Base-by-base conservation (phyloP, 1,140 invertebrate genomes). In the Limonius californicus region DNA sequence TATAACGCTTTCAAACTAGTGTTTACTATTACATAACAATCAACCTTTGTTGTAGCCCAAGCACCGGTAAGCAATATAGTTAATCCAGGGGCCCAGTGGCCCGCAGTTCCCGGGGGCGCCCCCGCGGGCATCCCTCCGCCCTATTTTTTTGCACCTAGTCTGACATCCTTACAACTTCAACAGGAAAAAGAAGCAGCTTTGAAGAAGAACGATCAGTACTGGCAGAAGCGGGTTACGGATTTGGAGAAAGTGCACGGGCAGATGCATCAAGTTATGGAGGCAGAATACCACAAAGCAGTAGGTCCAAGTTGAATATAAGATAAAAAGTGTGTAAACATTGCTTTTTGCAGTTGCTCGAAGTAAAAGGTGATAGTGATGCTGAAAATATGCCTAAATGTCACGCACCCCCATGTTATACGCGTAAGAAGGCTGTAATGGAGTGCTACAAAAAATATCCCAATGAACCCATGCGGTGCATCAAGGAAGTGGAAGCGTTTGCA, bases 241-340 rank as follows among this genome's bases (percentile, higher is more conserved):
- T 66, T 84, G 32, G 75, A 84, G 62, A 72, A 76, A 15, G 73
- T 73, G 50, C 80, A 84, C 62, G 74, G 78, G 42, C 69, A 72
- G 21, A 78, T 84, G 39, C 77, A 81, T 64, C 57, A 71, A 7
- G 73, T 81, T 20, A 73, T 84, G 64, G 74, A 82, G n/a, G 62
- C 75, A 0, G 82, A 84, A 64, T 81, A 82, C 63, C 74, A 81
- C 32, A 80, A 80, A 70, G 79, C 82, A 21, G 67, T 77, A 72
- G 70, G 70, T 64, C 19, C 15, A 27, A 27, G 9, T 27, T 27
- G 3, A 27, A 27, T 27, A 27, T 27, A n/a, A n/a, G n/a, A n/a
- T n/a, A n/a, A n/a, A n/a, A n/a, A n/a, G n/a, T n/a, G n/a, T n/a
- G n/a, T n/a, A n/a, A n/a, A n/a, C n/a, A n/a, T n/a, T n/a, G n/a